Evolutionary conservation across 2,888 invertebrate genomes (phyloP).

Genomic region (Monoplex corrugatus): DNA sequence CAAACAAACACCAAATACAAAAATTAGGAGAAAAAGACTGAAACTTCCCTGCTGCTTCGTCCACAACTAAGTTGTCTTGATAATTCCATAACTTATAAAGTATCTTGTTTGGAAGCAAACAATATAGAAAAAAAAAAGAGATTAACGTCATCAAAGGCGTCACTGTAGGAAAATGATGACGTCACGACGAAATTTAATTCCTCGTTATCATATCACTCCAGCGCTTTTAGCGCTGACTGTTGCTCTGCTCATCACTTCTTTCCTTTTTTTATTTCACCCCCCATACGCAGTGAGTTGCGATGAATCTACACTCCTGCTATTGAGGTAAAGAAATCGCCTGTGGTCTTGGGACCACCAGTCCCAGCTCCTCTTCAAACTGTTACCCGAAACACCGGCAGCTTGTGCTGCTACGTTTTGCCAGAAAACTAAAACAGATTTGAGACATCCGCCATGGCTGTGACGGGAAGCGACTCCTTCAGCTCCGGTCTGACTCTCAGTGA

Average conservation of each 20-base stretch:
- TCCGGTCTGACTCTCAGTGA: conserved; percentile 37
- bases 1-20: too few species aligned
- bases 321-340: conserved; percentile 10
- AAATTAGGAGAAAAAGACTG: too few species aligned
- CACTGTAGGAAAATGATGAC: neutral
- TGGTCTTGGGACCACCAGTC: conserved; percentile 26
- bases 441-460: conserved; percentile 21
- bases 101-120: too few species aligned
- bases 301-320: neutral
- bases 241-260: neutral
- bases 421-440: neutral
- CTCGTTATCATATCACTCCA: neutral
- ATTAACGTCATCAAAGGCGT: neutral
- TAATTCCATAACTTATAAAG: too few species aligned
- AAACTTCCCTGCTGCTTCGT: too few species aligned
- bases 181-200: neutral
- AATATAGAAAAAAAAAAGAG: too few species aligned
- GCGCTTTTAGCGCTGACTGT: neutral
- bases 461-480: conserved; percentile 29
- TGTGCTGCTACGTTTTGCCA: neutral
- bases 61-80: too few species aligned
- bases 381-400: neutral
- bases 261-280: neutral
- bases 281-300: neutral
- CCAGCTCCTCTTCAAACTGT: conserved; percentile 10